A percentile compares a stretch with the other conserved stretches of the same genome.
Conservation (phyloP, 1,140 invertebrate genomes). For the Proctacanthus coquilletti region DNA sequence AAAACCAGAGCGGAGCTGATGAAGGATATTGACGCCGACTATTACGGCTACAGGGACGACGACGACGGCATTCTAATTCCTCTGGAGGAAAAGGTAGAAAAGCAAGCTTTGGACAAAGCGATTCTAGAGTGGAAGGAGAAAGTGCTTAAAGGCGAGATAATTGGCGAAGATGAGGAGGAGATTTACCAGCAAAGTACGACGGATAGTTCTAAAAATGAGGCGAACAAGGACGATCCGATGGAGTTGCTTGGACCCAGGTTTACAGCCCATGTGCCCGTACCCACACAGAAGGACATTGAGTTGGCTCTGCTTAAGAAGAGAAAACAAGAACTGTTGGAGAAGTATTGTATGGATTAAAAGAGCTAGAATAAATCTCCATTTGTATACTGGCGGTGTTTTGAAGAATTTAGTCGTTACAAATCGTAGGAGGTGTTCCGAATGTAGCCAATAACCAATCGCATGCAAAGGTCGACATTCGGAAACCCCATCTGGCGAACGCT, state of each 20-base stretch:
- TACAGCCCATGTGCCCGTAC: slow-evolving; percentile 73
- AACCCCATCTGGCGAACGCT: too few species aligned
- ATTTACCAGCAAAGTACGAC: slow-evolving; percentile 22
- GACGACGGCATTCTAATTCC: slow-evolving; percentile 92
- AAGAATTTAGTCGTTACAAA: too few species aligned
- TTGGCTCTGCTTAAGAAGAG: slow-evolving; percentile 72
- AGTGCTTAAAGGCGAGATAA: slow-evolving; percentile 38
- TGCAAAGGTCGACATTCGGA: too few species aligned
- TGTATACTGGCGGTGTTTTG: too few species aligned
- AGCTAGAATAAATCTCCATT: too few species aligned
- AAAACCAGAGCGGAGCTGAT: slow-evolving; percentile 93
- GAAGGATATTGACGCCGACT: slow-evolving; percentile 95
- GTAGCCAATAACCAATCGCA: too few species aligned
- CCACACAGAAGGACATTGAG: slow-evolving; percentile 78
- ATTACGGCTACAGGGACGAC: slow-evolving; percentile 97
- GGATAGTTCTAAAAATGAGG: slow-evolving; percentile 14
- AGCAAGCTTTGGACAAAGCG: slow-evolving; percentile 43
- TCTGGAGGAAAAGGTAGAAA: slow-evolving; percentile 69
- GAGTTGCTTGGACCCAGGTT: slow-evolving; percentile 37
- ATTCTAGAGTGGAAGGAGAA: slow-evolving; percentile 49
- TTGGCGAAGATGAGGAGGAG: slow-evolving; percentile 34
- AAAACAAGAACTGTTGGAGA: slow-evolving; percentile 76
- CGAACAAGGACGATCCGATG: slow-evolving; percentile 14
- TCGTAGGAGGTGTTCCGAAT: too few species aligned
- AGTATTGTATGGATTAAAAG: slow-evolving; percentile 38